Evolutionary conservation across 2,113 vertebrate genomes (phyloP).

Genomic region (Charadrius vociferus): DNA sequence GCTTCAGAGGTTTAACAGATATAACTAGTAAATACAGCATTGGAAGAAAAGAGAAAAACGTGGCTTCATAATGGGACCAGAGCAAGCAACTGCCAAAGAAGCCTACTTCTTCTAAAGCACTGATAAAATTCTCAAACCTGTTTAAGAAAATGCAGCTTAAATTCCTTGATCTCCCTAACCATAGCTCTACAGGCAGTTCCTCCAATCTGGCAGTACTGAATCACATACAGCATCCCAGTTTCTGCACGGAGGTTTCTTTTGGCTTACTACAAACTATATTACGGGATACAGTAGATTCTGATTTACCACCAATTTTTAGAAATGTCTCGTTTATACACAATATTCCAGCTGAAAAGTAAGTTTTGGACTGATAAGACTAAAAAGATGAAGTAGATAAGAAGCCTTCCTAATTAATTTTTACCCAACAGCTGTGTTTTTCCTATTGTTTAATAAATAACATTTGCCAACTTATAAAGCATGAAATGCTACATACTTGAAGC

Average conservation of each 20-base stretch:
- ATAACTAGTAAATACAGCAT: background rate
- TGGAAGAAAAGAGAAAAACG: background rate
- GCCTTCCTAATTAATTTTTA: background rate
- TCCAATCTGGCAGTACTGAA: background rate
- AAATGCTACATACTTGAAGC: constrained; percentile 85
- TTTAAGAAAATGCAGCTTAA: background rate
- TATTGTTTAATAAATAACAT: constrained; percentile 54
- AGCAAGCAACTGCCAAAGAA: background rate
- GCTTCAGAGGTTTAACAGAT: background rate
- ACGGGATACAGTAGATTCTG: background rate
- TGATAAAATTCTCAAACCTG: background rate
- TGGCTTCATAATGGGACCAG: background rate
- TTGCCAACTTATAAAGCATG: constrained; percentile 51
- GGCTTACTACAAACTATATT: background rate
- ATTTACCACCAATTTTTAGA: background rate
- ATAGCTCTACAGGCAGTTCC: background rate
- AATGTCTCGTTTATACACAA: background rate
- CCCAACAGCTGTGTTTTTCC: constrained; percentile 48
- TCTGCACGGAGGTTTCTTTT: background rate
- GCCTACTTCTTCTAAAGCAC: background rate
- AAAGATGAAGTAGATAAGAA: constrained; percentile 17
- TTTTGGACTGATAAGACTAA: background rate
- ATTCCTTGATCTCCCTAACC: background rate
- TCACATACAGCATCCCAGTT: background rate
- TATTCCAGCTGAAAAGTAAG: background rate